These are phyloP conservation scores for Enteromius treurensis DNA, from an alignment of 2,797 vertebrate genomes.

Conservation along the genomic window DNA sequence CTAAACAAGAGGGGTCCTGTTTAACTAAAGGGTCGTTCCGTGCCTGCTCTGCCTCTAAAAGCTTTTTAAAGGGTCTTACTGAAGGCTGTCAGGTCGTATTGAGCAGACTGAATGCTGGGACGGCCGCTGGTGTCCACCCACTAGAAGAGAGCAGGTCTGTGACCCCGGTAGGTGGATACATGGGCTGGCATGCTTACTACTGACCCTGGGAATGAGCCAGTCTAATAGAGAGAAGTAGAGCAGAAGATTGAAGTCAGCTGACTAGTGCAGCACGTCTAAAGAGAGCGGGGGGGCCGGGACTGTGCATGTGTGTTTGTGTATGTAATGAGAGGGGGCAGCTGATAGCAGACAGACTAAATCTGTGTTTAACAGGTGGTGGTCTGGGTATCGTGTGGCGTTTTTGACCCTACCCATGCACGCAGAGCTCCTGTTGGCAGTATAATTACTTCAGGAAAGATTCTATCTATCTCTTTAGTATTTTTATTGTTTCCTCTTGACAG, in stretches of 20 bases:
- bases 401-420: slow-evolving; percentile 48
- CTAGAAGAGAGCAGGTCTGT: slow-evolving; percentile 65
- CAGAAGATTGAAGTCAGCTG: slow-evolving; percentile 64
- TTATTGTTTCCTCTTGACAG: neutral
- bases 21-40: slow-evolving; percentile 47
- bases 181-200: slow-evolving; percentile 62
- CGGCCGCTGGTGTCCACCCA: slow-evolving; percentile 68
- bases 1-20: slow-evolving; percentile 47
- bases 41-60: slow-evolving; percentile 36
- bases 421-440: slow-evolving; percentile 1
- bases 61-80: slow-evolving; percentile 47
- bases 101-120: slow-evolving; percentile 66
- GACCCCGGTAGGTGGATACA: slow-evolving; percentile 63
- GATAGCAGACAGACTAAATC: slow-evolving; percentile 43
- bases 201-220: slow-evolving; percentile 59
- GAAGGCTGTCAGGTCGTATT: slow-evolving; percentile 58
- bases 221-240: slow-evolving; percentile 58
- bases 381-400: slow-evolving; percentile 59
- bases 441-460: slow-evolving; percentile 18
- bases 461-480: neutral
- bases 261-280: slow-evolving; percentile 57
- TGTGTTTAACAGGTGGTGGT: slow-evolving; percentile 68
- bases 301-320: slow-evolving; percentile 42
- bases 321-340: slow-evolving; percentile 49
- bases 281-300: slow-evolving; percentile 36